Evolutionary conservation across 2,888 invertebrate genomes (phyloP).

Genomic region (Eucriotettix oculatus): DNA sequence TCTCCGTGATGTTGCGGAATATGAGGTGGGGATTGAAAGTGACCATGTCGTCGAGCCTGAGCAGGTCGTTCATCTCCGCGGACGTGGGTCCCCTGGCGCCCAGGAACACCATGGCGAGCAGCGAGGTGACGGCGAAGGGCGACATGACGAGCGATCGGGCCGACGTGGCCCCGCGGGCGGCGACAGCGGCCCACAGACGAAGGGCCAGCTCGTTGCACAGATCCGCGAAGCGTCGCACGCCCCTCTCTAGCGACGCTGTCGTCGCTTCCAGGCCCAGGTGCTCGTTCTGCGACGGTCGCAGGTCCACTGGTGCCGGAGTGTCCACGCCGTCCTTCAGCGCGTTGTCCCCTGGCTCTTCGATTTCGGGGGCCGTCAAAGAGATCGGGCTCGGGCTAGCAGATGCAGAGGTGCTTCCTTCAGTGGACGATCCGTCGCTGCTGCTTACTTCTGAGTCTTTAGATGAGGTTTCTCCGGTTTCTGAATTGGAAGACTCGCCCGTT

Average conservation of each 20-base stretch:
- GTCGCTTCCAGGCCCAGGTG: constrained; percentile 61
- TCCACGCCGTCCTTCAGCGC: neutral
- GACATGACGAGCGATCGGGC: constrained; percentile 65
- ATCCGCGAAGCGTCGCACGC: constrained; percentile 58
- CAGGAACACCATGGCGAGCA: constrained; percentile 79
- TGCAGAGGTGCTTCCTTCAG: too few species aligned
- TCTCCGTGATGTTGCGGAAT: constrained; percentile 70
- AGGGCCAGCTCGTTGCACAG: constrained; percentile 76
- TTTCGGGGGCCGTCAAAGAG: too few species aligned
- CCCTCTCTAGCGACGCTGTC: constrained; percentile 49
- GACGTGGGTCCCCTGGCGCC: constrained; percentile 76
- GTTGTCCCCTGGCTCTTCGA: too few species aligned
- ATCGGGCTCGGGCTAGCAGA: too few species aligned
- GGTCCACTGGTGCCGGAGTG: constrained; percentile 23
- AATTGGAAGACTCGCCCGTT: too few species aligned
- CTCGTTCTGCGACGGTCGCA: constrained; percentile 37
- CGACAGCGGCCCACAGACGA: constrained; percentile 60
- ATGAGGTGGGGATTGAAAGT: constrained; percentile 81
- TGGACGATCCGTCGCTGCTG: too few species aligned
- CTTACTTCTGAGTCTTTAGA: too few species aligned
- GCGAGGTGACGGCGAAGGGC: constrained; percentile 69
- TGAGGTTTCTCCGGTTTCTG: too few species aligned
- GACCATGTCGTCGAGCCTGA: constrained; percentile 71
- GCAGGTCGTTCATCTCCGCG: constrained; percentile 76
- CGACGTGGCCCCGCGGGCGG: constrained; percentile 46